phyloP scores from a whole-genome alignment of 2,888 invertebrate genomes.

The Syrista parreyssii region DNA sequence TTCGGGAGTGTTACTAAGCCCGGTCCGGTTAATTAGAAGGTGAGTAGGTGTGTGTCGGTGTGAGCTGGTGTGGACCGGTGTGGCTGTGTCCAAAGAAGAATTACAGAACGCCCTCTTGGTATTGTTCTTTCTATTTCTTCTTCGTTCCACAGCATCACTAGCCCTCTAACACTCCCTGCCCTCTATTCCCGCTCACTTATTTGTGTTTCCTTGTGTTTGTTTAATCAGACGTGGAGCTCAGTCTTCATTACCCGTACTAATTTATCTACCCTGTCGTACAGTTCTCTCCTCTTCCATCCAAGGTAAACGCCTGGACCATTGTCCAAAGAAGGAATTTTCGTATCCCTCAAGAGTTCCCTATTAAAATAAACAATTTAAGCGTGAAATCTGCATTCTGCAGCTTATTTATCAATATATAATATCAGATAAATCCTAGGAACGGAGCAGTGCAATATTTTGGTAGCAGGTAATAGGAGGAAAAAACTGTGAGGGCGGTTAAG shows the following conservation, averaged over 20 bases:
- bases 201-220: conserved; percentile 59
- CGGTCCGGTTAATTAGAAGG: conserved; percentile 53
- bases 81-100: conserved; percentile 32
- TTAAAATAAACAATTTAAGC: background rate
- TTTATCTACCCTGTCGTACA: conserved; percentile 59
- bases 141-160: conserved; percentile 20
- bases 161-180: conserved; percentile 23
- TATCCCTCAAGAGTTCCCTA: background rate
- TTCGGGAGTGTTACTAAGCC: conserved; percentile 35
- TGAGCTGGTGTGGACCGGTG: background rate
- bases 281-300: conserved; percentile 22
- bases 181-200: conserved; percentile 35
- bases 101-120: conserved; percentile 32
- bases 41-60: conserved; percentile 27
- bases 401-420: background rate
- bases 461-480: background rate
- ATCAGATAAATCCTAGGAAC: background rate
- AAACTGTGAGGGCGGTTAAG: background rate
- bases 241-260: conserved; percentile 62
- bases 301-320: background rate
- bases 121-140: conserved; percentile 15
- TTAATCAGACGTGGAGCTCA: conserved; percentile 61
- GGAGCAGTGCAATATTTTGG: no score
- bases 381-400: background rate
- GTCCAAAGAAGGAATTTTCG: background rate